These are phyloP conservation scores for Drosophila ogumai DNA, from an alignment of 1,140 invertebrate genomes.

Conservation along the genomic window DNA sequence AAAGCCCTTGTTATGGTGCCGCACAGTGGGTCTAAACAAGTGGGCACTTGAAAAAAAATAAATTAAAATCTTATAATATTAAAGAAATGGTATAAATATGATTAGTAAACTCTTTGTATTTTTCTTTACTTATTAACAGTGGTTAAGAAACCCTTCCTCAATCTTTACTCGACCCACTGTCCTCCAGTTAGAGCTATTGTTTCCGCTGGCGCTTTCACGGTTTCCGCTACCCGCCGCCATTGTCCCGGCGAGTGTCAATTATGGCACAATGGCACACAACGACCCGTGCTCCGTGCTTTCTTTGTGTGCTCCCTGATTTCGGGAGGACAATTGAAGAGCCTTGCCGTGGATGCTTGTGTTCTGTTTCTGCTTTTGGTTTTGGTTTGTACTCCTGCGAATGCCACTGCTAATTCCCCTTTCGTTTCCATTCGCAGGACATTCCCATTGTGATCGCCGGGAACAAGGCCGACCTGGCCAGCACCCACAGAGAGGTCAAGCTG, in stretches of 20 bases:
- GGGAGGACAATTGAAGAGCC: constrained; percentile 10
- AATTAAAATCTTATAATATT: background rate
- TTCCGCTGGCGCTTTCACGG: constrained; percentile 25
- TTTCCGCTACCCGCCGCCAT: constrained; percentile 30
- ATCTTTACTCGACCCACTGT: constrained; percentile 4
- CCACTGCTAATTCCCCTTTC: constrained; percentile 50
- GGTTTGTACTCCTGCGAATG: constrained; percentile 11
- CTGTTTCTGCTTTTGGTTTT: background rate
- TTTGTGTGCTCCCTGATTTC: constrained; percentile 30
- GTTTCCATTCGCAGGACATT: constrained; percentile 87
- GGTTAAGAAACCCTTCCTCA: background rate
- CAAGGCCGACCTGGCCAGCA: constrained; percentile 90
- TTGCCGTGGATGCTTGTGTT: background rate
- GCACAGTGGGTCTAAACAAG: constrained; percentile 10
- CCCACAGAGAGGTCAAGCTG: constrained; percentile 88
- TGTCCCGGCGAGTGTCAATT: constrained; percentile 68
- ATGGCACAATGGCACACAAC: constrained; percentile 35
- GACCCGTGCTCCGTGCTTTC: constrained; percentile 15
- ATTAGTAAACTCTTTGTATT: background rate
- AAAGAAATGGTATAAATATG: background rate
- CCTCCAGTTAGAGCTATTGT: constrained; percentile 25
- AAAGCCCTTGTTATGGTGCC: background rate
- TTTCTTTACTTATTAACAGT: too few relatives aligned
- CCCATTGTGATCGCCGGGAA: constrained; percentile 95
- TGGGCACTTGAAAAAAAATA: background rate